Conservation (phyloP, 1,140 invertebrate species). For the Micrasema minimum region DNA sequence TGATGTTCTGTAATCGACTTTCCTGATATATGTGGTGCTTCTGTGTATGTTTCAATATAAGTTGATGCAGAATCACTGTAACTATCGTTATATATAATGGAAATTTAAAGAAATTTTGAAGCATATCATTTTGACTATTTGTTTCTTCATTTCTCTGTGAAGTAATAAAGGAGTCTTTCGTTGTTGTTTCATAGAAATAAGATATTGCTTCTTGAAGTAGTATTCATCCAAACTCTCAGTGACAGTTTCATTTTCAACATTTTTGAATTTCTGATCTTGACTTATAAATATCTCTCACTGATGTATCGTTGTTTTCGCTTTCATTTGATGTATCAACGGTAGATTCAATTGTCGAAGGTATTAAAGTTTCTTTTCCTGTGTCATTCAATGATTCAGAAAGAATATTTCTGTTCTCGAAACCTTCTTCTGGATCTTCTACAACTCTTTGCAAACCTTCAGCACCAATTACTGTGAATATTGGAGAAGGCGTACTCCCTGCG, state of each 20-base stretch:
- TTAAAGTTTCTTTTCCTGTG: conserved; percentile 1
- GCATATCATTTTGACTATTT: conserved; percentile 45
- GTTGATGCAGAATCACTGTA: conserved; percentile 30
- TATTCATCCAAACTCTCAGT: conserved; percentile 45
- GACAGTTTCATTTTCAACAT: conserved; percentile 13
- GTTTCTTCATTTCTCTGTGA: conserved; percentile 3
- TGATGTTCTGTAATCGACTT: conserved; percentile 39
- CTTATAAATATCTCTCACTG: not conserved
- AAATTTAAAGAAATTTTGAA: conserved; percentile 22
- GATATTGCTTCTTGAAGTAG: conserved; percentile 49
- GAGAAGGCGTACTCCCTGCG: conserved; percentile 56
- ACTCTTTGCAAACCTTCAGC: conserved; percentile 61
- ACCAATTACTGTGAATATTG: conserved; percentile 61
- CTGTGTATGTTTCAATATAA: conserved; percentile 34
- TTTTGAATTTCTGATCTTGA: conserved; percentile 21
- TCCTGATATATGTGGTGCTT: conserved; percentile 26
- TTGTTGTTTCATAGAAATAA: conserved; percentile 49
- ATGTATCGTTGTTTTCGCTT: conserved; percentile 42
- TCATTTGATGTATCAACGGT: conserved; percentile 3
- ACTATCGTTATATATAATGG: conserved; percentile 13
- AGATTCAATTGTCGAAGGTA: conserved; percentile 10
- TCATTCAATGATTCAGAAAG: conserved; percentile 10
- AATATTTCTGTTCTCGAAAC: conserved; percentile 42
- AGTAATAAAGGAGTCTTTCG: conserved; percentile 25
- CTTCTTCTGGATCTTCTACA: conserved; percentile 54